These are phyloP conservation scores for Erannis defoliaria DNA, from an alignment of 2,888 invertebrate species.

Conservation along the genomic window DNA sequence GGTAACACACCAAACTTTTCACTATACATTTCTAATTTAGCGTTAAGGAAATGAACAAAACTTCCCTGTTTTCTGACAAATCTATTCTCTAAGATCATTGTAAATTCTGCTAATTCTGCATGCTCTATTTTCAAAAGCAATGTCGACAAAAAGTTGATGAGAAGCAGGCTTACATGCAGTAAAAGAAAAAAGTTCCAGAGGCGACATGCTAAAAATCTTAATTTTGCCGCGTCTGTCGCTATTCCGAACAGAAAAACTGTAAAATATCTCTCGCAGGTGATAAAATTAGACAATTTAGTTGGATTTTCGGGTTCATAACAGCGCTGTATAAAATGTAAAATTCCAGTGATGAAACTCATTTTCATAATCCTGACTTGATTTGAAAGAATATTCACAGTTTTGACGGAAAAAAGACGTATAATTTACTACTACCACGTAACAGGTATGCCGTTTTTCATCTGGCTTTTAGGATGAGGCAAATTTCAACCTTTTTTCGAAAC, in stretches of 20 bases:
- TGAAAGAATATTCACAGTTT: slow-evolving; percentile 11
- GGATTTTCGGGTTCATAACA: slow-evolving; percentile 6
- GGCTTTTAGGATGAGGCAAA: not conserved
- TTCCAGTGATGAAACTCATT: slow-evolving; percentile 7
- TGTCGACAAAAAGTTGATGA: too few relatives aligned
- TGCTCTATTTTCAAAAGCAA: too few relatives aligned
- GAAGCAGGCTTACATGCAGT: too few relatives aligned
- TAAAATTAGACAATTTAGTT: slow-evolving; percentile 22
- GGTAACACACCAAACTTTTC: too few relatives aligned
- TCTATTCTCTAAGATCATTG: too few relatives aligned
- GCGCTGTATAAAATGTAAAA: slow-evolving; percentile 13
- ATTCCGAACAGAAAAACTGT: not conserved
- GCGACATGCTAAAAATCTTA: too few relatives aligned
- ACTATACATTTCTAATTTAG: too few relatives aligned
- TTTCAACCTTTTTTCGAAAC: slow-evolving; percentile 7
- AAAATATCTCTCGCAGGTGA: slow-evolving; percentile 13
- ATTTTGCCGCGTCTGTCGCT: slow-evolving; percentile 2
- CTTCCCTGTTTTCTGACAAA: too few relatives aligned
- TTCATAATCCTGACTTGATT: slow-evolving; percentile 6
- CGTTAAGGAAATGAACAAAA: too few relatives aligned
- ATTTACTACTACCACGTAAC: too few relatives aligned
- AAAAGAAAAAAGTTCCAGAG: too few relatives aligned
- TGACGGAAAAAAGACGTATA: not conserved
- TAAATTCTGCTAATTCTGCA: too few relatives aligned
- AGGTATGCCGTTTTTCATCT: not conserved